Evolutionary conservation across 2,888 invertebrate genomes (phyloP), one percentile per base, ranked within the genome.

Genomic region (Cyaniris semiargus): DNA sequence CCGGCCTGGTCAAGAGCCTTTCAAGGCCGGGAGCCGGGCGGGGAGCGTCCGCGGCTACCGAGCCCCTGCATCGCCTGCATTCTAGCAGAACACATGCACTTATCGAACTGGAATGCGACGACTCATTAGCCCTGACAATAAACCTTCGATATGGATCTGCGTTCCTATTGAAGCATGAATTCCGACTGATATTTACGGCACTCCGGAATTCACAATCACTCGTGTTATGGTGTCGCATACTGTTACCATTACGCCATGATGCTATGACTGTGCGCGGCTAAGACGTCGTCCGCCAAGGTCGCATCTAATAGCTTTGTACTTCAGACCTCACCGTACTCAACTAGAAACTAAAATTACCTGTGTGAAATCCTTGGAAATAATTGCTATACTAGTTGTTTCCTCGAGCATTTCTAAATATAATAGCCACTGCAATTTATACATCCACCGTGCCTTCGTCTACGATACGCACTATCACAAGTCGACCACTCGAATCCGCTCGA

Each of bases 1-100:
- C 86, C 91, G 93, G 91, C 87, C 92, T 94, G 93, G 94, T 94
- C 94, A 93, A 93, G 93, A 93, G 93, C 93, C 93, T 94, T 93
- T 94, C 94, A 93, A 94, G 93, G 94, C 90, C 91, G 89, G 90
- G 92, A 90, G 89, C 91, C 88, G 91, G 89, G 92, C 89, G 92
- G 92, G 92, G 93, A 88, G 89, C 86, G 90, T 89, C 88, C 89
- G 91, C 89, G 92, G 92, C 89, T 92, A 88, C 85, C 86, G 85
- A 87, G 82, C 80, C 86, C 86, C 87, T 87, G 91, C 85, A 87
- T 87, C 86, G 86, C 85, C 85, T 89, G 88, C 90, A 90, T 90
- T 89, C 89, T 87, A 85, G 83, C 85, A 87, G 84, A 86, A 84
- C 84, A 76, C 66, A 76, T 53, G 53, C 72, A 76, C 76, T 18